phyloP scores from a whole-genome alignment of 2,888 invertebrate species.

The Pristionchus fissidentatus region DNA sequence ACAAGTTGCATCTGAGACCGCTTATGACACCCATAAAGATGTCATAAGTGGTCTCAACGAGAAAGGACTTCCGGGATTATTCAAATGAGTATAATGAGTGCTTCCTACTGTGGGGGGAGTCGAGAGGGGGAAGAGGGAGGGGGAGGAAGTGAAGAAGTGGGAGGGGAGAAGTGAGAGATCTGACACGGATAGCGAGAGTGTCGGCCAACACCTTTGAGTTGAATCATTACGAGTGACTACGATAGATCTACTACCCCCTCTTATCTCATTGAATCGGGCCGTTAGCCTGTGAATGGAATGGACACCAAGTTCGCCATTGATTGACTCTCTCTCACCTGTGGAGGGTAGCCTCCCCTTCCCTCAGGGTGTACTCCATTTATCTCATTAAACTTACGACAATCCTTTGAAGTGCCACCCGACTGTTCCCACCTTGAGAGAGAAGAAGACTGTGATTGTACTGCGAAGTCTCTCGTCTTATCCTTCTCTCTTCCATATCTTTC shows the following conservation, averaged over 20 bases:
- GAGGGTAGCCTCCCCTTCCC: background rate
- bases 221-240: constrained; percentile 2
- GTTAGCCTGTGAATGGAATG: constrained; percentile 15
- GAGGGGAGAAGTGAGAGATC: constrained; percentile 36
- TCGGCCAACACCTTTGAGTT: constrained; percentile 5
- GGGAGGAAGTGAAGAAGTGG: background rate
- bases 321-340: background rate
- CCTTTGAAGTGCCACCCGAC: constrained; percentile 11
- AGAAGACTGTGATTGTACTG: background rate
- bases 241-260: constrained; percentile 8
- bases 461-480: background rate
- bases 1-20: no score
- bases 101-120: no score
- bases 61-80: no score
- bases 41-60: no score
- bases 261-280: background rate
- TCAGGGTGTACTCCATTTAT: constrained; percentile 28
- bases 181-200: constrained; percentile 18
- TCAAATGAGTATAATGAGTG: no score
- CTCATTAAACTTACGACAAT: constrained; percentile 16
- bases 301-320: constrained; percentile 11
- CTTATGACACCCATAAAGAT: no score
- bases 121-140: background rate
- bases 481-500: background rate
- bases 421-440: background rate